Conservation (phyloP, 2,113 vertebrate species). For the Circaetus cinerascens region DNA sequence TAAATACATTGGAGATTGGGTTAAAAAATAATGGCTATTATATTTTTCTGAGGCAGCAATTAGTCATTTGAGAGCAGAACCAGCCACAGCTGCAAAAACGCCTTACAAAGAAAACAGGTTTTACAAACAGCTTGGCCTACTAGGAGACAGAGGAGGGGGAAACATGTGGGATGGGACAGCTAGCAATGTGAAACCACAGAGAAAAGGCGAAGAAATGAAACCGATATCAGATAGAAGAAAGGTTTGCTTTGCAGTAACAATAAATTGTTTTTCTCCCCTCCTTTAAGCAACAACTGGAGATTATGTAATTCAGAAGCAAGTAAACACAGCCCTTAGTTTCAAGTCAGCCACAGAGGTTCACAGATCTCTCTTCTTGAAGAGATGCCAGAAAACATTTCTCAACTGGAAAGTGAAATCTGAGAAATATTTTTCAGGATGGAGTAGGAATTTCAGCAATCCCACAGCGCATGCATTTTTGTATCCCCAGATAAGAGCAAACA, state of each 20-base stretch:
- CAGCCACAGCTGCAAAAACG: not conserved
- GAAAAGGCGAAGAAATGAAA: not conserved
- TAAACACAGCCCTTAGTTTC: not conserved
- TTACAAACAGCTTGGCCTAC: not conserved
- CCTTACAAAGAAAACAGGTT: not conserved
- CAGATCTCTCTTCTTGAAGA: not conserved
- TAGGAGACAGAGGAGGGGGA: not conserved
- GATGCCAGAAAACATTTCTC: not conserved
- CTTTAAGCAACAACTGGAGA: not conserved
- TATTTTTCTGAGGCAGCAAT: not conserved
- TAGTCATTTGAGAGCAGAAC: not conserved
- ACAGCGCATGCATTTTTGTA: accelerated
- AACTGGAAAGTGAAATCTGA: not conserved
- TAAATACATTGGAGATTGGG: not conserved
- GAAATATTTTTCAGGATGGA: not conserved
- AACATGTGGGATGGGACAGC: not conserved
- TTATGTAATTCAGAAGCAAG: not conserved
- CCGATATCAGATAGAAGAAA: not conserved
- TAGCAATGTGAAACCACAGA: not conserved
- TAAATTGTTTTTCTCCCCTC: not conserved
- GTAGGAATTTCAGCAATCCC: not conserved
- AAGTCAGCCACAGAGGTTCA: not conserved
- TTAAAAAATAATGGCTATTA: not conserved
- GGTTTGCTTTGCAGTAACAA: not conserved
- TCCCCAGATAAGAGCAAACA: not conserved